Base-by-base conservation (phyloP, 2,113 vertebrate species). In the Protobothrops flavoviridis region DNA sequence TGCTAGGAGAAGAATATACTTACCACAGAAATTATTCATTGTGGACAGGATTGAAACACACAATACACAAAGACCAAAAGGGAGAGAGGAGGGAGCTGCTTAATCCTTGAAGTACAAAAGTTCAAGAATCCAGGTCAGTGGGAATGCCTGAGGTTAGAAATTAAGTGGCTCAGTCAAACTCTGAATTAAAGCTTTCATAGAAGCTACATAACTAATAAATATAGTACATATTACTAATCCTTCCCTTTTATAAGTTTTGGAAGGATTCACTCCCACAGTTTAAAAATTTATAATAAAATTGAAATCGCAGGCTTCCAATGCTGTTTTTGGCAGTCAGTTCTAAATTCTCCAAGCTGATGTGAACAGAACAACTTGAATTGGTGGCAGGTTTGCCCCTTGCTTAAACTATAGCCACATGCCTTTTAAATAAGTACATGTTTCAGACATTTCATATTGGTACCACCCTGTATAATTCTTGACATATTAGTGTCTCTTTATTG, bases 131-230 rank as follows among this genome's bases (percentile, higher is more conserved):
- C 48, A 64, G 56, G 86, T 90, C 81, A 93, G 33, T 26, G 53
- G 89, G 89, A 93, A 90, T 93, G 74, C 89, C 81, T 64, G 55
- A 64, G 89, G 92, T 90, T 85, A 93, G 74, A 90, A 90, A 52
- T 64, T 52, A 93, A 87, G n/a, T 93, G 26, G 55, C 88, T 89
- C 89, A 21, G n/a, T 87, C 86, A 89, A 93, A 81, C 23, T 90
- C 52, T 93, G 92, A 93, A 93, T 90, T 53, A 74, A 90, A 90
- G 89, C 89, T 90, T 93, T 93, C 92, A 93, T 87, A 87, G 81
- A 87, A 57, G 81, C 74, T 29, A 89, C 45, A 21, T 90, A 87
- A 48, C 21, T 93, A 43, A 43, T 81, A 81, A 81, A 81, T 43
- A 48, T n/a, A 90, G 81, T 64, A 39, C 86, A 90, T 52, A 87